Percentiles rank a stretch among this genome's conserved stretches.
These are phyloP conservation scores for Zoanthus sociatus DNA, from an alignment of 92 coral and sea anemone genomes.

Conservation along the genomic window DNA sequence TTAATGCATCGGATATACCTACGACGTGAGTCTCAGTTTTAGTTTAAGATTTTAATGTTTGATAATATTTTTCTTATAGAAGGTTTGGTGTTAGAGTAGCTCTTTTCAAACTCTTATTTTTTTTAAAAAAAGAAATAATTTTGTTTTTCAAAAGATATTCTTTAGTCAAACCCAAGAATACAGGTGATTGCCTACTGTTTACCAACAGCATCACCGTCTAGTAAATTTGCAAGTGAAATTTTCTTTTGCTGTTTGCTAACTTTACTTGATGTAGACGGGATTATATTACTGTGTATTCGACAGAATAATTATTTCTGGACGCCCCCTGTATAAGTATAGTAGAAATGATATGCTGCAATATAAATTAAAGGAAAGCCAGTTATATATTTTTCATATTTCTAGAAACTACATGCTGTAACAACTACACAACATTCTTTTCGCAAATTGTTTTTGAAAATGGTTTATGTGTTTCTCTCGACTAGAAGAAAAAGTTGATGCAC, in stretches of 20 bases:
- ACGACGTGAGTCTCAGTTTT: neutral
- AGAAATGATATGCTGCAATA: neutral
- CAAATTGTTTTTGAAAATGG: neutral
- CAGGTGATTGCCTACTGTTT: neutral
- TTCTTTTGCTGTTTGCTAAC: slow-evolving; percentile 16
- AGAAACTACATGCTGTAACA: neutral
- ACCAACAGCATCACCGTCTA: slow-evolving; percentile 15
- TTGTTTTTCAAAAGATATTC: neutral
- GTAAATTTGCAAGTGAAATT: slow-evolving; percentile 33
- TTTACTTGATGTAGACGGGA: slow-evolving; percentile 22
- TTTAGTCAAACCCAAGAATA: neutral
- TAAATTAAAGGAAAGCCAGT: neutral
- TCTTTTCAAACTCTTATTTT: neutral
- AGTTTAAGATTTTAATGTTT: neutral
- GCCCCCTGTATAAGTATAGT: neutral
- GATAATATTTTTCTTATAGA: neutral
- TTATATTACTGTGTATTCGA: slow-evolving; percentile 18
- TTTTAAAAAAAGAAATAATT: neutral
- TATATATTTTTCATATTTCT: neutral
- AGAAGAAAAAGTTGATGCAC: neutral
- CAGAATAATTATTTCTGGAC: neutral
- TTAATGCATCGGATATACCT: slow-evolving; percentile 23
- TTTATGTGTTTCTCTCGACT: neutral
- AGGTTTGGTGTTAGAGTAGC: too few species aligned
- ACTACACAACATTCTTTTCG: neutral